These are phyloP conservation scores for Noctua janthe DNA, from an alignment of 2,888 invertebrate species.

Conservation along the genomic window DNA sequence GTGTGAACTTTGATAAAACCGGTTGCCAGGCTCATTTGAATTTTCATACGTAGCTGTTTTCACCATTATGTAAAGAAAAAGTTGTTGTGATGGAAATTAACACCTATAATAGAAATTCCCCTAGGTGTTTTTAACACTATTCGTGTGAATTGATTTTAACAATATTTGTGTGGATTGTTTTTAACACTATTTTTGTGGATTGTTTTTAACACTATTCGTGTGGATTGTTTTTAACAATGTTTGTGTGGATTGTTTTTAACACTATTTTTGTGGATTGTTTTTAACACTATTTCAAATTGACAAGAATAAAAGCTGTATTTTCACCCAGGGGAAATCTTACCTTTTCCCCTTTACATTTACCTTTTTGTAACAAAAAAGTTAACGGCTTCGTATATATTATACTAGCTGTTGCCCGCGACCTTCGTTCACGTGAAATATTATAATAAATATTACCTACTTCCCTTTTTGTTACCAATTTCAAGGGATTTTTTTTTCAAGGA, in stretches of 20 bases:
- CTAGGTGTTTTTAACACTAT: background rate
- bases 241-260: no score
- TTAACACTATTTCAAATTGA: background rate
- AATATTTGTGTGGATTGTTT: no score
- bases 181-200: background rate
- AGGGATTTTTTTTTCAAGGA: no score
- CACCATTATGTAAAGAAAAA: background rate
- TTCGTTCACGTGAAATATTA: no score
- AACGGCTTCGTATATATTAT: background rate
- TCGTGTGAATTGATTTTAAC: background rate
- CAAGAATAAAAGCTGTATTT: no score
- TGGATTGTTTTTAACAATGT: no score
- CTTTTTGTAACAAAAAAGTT: no score
- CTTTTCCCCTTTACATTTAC: background rate
- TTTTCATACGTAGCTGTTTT: background rate
- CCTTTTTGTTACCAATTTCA: no score
- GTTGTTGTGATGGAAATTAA: background rate
- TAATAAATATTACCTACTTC: no score
- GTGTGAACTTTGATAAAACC: background rate
- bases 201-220: background rate
- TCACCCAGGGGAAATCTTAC: no score
- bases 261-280: background rate
- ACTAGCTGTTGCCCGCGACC: no score
- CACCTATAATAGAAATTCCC: background rate
- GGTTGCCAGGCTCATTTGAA: background rate